Base-by-base conservation (phyloP, 2,113 vertebrate species). In the Uropsilus gracilis region DNA sequence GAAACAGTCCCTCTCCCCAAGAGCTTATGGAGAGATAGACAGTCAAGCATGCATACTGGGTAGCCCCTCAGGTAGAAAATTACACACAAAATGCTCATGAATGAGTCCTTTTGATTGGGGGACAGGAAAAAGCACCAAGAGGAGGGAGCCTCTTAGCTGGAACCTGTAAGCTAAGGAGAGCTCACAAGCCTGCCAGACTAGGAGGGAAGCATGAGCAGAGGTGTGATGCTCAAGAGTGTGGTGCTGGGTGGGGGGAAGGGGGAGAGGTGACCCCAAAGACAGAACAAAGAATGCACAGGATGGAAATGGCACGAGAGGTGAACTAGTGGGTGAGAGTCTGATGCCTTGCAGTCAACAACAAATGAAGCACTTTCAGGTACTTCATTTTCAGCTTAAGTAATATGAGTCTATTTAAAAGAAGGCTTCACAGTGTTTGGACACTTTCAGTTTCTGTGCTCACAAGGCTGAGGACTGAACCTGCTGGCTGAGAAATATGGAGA, bases 391-490 rank as follows among this genome's bases (percentile, higher is more conserved):
- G 48, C 32, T 86, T 85, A 71, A n/a, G 57, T 94, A 63, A 61
- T 7, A 59, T 59, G 39, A 95, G 34, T 53, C 86, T 64, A 32
- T 68, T 92, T 84, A 94, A 86, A 13, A 82, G 71, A 80, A 81
- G 24, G 9, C 72, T 46, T 94, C 34, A 61, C 18, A 76, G 17
- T 68, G 46, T 30, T 61, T 87, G 86, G 75, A 90, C 66, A 78
- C 20, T 9, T 64, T 69, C 80, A 26, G 26, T 64, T 69, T 80
- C 53, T 94, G 50, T 28, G 77, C 68, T 57, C 39, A 22, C 4
- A 20, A 57, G 64, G 32, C 64, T 24, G 28, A 91, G 44, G n/a
- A 39, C 32, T 75, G 72, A 69, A 3, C 12, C 48, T 61, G 75
- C 73, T 91, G 61, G 68, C 20, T 50, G 39, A 10, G 12, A 78